Percentiles rank a stretch among this genome's conserved stretches.
Conservation (phyloP, 2,797 vertebrate species). For the Cryptoblepharus egeriae region DNA sequence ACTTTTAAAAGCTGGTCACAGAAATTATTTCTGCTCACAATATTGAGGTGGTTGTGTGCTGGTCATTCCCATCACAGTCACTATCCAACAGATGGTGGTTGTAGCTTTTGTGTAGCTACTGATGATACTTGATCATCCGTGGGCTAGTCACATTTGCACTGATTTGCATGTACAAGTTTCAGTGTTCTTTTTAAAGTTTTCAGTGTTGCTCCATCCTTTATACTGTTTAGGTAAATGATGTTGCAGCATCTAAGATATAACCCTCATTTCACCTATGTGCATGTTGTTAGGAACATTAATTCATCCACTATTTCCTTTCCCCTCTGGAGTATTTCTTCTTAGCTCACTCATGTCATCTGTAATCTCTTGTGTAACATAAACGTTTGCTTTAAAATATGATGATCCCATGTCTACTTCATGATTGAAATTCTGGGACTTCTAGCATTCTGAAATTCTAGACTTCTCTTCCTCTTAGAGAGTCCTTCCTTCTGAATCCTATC, state of each 20-base stretch:
- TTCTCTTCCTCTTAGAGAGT: background rate
- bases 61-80: too few relatives aligned
- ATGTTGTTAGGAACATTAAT: background rate
- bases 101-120: too few relatives aligned
- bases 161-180: too few relatives aligned
- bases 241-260: background rate
- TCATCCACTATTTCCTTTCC: background rate
- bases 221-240: background rate
- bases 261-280: background rate
- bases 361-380: conserved; percentile 9
- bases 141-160: too few relatives aligned
- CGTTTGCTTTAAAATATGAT: background rate
- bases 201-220: background rate
- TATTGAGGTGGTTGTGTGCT: too few relatives aligned
- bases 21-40: too few relatives aligned
- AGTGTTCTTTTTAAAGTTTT: background rate
- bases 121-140: too few relatives aligned
- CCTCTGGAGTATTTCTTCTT: background rate
- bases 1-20: background rate
- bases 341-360: background rate
- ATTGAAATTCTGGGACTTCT: conserved; percentile 1
- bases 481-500: background rate
- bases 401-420: background rate
- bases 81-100: too few relatives aligned
- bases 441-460: background rate